Conservation (phyloP, 1,140 invertebrate genomes). For the Grapholita molesta region DNA sequence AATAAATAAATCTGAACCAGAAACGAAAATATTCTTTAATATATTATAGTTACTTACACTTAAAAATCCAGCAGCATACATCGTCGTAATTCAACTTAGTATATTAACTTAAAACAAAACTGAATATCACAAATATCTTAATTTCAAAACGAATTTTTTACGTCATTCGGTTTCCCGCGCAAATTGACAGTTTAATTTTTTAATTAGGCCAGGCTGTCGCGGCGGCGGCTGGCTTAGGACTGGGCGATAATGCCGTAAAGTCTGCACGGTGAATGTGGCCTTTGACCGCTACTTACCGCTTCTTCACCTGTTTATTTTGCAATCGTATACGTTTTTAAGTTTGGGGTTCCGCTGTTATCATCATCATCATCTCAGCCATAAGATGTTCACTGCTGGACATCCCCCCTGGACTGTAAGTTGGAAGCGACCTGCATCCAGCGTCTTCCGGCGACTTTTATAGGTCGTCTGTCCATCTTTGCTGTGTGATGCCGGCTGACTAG, state of each 20-base stretch:
- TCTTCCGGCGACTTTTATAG: no score
- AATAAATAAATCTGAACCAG: no score
- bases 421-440: no score
- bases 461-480: no score
- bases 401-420: no score
- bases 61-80: not conserved
- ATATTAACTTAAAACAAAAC: not conserved
- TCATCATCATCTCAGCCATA: not conserved
- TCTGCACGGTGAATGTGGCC: not conserved
- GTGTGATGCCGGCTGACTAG: no score
- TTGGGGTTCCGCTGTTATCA: not conserved
- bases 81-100: not conserved
- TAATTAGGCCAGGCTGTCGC: not conserved
- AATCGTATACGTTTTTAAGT: not conserved
- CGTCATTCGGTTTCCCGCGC: not conserved
- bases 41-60: not conserved
- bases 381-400: no score
- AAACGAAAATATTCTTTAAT: no score
- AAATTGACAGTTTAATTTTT: not conserved
- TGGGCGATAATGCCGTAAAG: not conserved
- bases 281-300: conserved; percentile 1
- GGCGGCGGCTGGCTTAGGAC: not conserved
- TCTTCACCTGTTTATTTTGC: conserved; percentile 11
- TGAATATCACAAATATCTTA: not conserved
- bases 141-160: not conserved